A percentile compares a stretch with the other conserved stretches of the same genome.
phyloP scores from a whole-genome alignment of 2,797 vertebrate species.

The Alectoris magna region DNA sequence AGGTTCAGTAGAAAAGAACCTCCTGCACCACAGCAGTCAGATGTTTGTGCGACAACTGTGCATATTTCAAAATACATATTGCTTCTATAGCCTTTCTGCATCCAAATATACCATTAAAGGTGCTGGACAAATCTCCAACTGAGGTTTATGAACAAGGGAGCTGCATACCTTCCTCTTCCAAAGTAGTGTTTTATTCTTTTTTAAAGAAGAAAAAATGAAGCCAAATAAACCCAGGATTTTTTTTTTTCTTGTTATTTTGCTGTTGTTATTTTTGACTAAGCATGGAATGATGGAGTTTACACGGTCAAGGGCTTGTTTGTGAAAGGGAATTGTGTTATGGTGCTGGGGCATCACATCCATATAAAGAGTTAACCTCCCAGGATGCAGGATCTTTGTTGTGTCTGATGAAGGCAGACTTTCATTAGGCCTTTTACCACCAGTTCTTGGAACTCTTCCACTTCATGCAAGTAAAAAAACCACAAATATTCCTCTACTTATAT shows the following conservation, averaged over 20 bases:
- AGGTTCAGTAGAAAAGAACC: slow-evolving; percentile 55
- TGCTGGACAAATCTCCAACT: slow-evolving; percentile 49
- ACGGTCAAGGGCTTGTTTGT: slow-evolving; percentile 67
- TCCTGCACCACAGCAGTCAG: slow-evolving; percentile 35
- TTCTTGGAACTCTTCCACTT: slow-evolving; percentile 88
- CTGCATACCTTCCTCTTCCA: slow-evolving; percentile 39
- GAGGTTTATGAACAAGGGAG: not conserved
- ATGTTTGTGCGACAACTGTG: slow-evolving; percentile 37
- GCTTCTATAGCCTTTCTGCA: not conserved
- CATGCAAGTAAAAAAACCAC: slow-evolving; percentile 90
- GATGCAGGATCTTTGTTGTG: slow-evolving; percentile 78
- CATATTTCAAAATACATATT: not conserved
- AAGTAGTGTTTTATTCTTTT: not conserved
- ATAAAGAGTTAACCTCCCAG: slow-evolving; percentile 79
- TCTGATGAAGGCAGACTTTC: slow-evolving; percentile 89
- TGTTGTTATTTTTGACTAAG: slow-evolving; percentile 60
- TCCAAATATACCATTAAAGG: not conserved
- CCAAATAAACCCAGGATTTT: slow-evolving; percentile 7
- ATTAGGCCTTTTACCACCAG: slow-evolving; percentile 88
- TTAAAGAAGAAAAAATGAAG: not conserved
- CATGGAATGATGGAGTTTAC: slow-evolving; percentile 59
- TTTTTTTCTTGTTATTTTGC: not conserved
- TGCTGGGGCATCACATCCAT: slow-evolving; percentile 59
- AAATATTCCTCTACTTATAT: slow-evolving; percentile 86
- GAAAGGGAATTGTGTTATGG: slow-evolving; percentile 37